These are phyloP conservation scores for Drosophila engyochracea DNA, from an alignment of 2,888 invertebrate species.

Conservation along the genomic window DNA sequence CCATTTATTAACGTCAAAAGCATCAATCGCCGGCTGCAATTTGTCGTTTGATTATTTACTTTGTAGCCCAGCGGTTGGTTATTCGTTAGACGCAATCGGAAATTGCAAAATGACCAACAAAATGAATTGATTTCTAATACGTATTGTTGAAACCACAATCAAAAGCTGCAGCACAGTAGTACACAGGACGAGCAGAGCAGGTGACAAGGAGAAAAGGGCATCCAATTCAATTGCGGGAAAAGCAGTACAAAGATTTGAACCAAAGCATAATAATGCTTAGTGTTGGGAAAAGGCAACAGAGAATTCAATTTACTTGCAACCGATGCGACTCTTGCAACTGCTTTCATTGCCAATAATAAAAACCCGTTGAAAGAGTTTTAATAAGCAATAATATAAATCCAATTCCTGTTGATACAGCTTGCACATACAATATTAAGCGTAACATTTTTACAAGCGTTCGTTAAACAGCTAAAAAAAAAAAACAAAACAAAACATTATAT, in stretches of 20 bases:
- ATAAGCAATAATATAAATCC: slow-evolving; percentile 60
- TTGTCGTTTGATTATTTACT: slow-evolving; percentile 67
- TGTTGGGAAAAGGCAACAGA: slow-evolving; percentile 16
- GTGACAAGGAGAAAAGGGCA: slow-evolving; percentile 7
- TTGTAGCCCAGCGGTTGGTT: slow-evolving; percentile 38
- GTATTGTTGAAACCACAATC: slow-evolving; percentile 38
- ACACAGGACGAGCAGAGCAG: slow-evolving; percentile 9
- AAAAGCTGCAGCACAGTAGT: background rate
- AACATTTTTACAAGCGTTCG: slow-evolving; percentile 58
- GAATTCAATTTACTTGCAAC: slow-evolving; percentile 69
- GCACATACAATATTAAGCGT: slow-evolving; percentile 37
- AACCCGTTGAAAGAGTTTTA: slow-evolving; percentile 43
- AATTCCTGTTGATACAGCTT: slow-evolving; percentile 12
- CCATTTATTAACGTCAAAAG: slow-evolving; percentile 58
- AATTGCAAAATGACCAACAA: slow-evolving; percentile 73
- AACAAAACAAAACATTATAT: background rate
- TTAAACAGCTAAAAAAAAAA: slow-evolving; percentile 27
- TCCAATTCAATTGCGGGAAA: slow-evolving; percentile 14
- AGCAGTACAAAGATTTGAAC: background rate
- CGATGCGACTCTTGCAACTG: slow-evolving; percentile 25
- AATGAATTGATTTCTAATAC: slow-evolving; percentile 78
- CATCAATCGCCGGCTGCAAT: slow-evolving; percentile 68
- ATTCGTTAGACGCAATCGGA: slow-evolving; percentile 56
- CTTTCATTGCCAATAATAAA: slow-evolving; percentile 21
- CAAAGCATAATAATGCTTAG: slow-evolving; percentile 13